Evolutionary conservation across 1,140 invertebrate genomes (phyloP), one percentile per base, ranked within the genome.

Genomic region (Lordiphosa clarofinis): DNA sequence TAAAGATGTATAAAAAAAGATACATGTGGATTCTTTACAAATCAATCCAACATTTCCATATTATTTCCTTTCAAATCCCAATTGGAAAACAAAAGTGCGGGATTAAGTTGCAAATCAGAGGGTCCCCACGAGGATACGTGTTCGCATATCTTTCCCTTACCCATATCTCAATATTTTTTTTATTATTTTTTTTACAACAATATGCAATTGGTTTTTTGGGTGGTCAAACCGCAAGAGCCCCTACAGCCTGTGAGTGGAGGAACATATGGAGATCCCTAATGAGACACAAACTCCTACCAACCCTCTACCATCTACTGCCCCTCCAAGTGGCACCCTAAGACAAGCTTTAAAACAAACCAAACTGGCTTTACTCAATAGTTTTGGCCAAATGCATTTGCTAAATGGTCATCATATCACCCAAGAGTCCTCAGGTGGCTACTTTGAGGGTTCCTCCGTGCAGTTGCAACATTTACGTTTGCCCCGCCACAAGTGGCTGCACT

Each of bases 271-370:
- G 8, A 48, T 42, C 36, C 62, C 35, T 42, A 59, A 31, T 4
- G 65, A 74, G 3, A 48, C 50, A n/a, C 28, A 60, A 2, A 19
- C 58, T 7, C 40, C 59, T 8, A 49, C 11, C 46, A 6, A 13
- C 13, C 21, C 57, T 4, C 38, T 8, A 5, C 42, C 10, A 5
- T 10, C 13, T 42, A 44, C 38, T 7, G 33, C 57, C 6, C 28
- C 43, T 5, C 56, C 60, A 38, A 72, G 40, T 7, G 53, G 76
- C 8, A 78, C 57, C 6, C 67, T 88, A 31, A 71, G 81, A 2
- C 76, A 88, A 33, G 86, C 87, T 0, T 39, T 89, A 0, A 86
- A 89, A 46, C 84, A 86, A 9, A 89, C 87, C 4, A 88, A 88
- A 48, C 21, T 71, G 21, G 87, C 75, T 1, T 38, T 89, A 35